A percentile compares a stretch with the other conserved stretches of the same genome.
Evolutionary conservation across 2,797 vertebrate species (phyloP).

Genomic region (Enteromius fasciolatus): DNA sequence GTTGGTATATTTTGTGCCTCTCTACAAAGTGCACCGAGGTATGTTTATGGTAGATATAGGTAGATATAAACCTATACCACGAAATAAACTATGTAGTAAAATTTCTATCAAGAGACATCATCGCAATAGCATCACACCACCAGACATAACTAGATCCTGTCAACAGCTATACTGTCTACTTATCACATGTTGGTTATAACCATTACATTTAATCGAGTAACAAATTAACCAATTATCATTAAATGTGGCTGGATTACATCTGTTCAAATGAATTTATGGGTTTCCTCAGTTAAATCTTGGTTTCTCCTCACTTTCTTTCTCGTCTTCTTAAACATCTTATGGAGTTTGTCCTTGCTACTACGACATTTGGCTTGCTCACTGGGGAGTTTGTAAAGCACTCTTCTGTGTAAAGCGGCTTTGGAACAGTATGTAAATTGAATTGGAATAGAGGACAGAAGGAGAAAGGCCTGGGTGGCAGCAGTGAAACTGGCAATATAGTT

Average conservation of each 20-base stretch:
- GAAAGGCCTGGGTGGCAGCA: background rate
- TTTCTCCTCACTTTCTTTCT: background rate
- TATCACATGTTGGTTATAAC: background rate
- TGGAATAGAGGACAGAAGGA: conserved; percentile 21
- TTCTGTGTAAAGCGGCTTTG: conserved; percentile 17
- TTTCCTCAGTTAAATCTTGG: background rate
- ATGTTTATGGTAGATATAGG: too few species aligned
- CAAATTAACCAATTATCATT: background rate
- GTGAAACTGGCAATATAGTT: conserved; percentile 23
- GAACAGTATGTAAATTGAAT: conserved; percentile 9
- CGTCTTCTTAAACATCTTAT: conserved; percentile 11
- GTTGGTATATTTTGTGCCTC: too few species aligned
- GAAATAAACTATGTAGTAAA: background rate
- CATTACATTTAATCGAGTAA: background rate
- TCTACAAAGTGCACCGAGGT: too few species aligned
- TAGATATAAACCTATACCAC: too few species aligned
- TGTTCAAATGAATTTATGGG: too few species aligned
- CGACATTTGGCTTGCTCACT: conserved; percentile 1
- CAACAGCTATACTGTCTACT: background rate
- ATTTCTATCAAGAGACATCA: background rate
- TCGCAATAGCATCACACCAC: background rate
- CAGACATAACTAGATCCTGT: background rate
- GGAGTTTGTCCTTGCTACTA: conserved; percentile 14
- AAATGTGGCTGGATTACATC: background rate
- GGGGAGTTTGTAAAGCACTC: conserved; percentile 25